Conservation (phyloP, 2,888 invertebrate genomes). For the Polylopha cassiicola region DNA sequence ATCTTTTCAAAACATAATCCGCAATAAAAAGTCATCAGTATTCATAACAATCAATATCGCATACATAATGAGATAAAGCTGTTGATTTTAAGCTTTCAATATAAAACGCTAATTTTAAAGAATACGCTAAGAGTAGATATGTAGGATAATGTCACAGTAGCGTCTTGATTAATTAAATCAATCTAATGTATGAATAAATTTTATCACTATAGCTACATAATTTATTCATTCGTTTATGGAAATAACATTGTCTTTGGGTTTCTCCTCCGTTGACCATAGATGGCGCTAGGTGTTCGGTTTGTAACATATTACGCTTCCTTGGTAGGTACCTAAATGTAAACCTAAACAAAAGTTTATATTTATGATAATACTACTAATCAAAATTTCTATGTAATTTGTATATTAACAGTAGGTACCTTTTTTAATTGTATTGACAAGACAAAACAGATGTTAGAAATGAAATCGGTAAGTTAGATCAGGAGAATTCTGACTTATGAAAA, state of each 20-base stretch:
- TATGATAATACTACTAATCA: too few relatives aligned
- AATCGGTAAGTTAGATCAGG: too few relatives aligned
- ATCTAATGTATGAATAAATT: not conserved
- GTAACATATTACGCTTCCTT: too few relatives aligned
- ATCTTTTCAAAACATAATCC: conserved; percentile 9
- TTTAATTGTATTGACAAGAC: too few relatives aligned
- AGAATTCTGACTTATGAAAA: too few relatives aligned
- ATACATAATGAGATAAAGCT: conserved; percentile 15
- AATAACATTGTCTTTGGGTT: too few relatives aligned
- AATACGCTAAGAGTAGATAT: conserved; percentile 5
- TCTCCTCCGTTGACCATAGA: conserved; percentile 3
- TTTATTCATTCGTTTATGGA: too few relatives aligned
- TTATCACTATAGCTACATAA: not conserved
- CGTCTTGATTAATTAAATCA: conserved; percentile 6
- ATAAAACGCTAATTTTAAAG: conserved; percentile 20
- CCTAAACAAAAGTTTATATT: too few relatives aligned
- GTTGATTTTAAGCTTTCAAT: conserved; percentile 18
- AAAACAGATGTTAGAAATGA: too few relatives aligned
- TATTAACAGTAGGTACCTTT: too few relatives aligned
- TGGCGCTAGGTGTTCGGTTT: conserved; percentile 14
- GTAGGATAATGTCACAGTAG: conserved; percentile 12
- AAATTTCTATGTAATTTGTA: too few relatives aligned
- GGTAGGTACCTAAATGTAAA: too few relatives aligned
- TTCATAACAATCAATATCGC: conserved; percentile 19
- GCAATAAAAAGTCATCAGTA: conserved; percentile 11